Evolutionary conservation across 2,888 invertebrate genomes (phyloP), one percentile per base, ranked within the genome.

Genomic region (Pegoplata infirma): DNA sequence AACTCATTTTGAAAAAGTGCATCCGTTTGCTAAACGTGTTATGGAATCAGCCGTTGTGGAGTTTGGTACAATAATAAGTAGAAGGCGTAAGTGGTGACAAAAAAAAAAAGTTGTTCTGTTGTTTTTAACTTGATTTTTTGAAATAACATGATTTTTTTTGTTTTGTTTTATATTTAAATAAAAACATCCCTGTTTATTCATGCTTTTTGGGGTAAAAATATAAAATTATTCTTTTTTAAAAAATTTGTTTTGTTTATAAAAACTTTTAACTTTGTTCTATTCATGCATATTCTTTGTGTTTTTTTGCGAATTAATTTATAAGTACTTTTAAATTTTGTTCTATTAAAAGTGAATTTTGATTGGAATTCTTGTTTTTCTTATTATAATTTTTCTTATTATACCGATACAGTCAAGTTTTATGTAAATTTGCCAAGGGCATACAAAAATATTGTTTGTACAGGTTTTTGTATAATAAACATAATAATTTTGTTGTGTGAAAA

Each of bases 341-440:
- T 51, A 64, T 64, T 16, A 56, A 58, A 66, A 58, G 56, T 36
- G 63, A 55, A 68, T 68, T 61, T 17, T 36, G 8, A 51, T 47
- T 14, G 36, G 61, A 47, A 36, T 16, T n/a, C n/a, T n/a, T n/a
- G n/a, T n/a, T 32, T 66, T 0, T 32, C 10, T 5, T 49, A 19
- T 5, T 49, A 19, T 47, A 16, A 19, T 17, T 44, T 55, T 16
- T 61, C 6, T 56, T 8, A 44, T 7, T 49, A 1, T 51, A 51
- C 23, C 16, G 55, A 40, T 59, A 47, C 46, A 23, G 32, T 28
- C 25, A 44, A 59, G 21, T 53, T 59, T 61, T 17, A n/a, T 74
- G 47, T 16, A 23, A 61, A 46, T 55, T 51, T 74, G 46, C 53
- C 74, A 74, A 75, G 74, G 74, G 61, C 74, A 68, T 61, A 46